Percentiles rank a stretch among this genome's conserved stretches.
Conservation (phyloP, 2,888 invertebrate species). For the Schizotus pectinicornis region DNA sequence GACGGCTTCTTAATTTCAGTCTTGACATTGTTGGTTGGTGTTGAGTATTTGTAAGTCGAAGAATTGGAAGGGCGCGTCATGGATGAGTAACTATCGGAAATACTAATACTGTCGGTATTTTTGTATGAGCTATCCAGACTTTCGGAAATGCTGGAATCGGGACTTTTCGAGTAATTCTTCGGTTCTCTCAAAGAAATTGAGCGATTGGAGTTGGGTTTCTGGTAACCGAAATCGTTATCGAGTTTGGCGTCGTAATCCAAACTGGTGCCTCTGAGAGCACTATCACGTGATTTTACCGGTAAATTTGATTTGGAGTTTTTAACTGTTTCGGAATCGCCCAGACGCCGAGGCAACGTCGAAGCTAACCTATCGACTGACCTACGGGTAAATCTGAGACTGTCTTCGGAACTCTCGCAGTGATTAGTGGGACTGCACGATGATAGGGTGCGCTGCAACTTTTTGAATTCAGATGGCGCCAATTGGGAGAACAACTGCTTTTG, state of each 20-base stretch:
- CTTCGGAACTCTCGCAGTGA: slow-evolving; percentile 28
- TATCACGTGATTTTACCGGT: slow-evolving; percentile 44
- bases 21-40: slow-evolving; percentile 44
- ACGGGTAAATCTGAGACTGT: slow-evolving; percentile 20
- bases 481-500: slow-evolving; percentile 75
- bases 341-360: slow-evolving; percentile 58
- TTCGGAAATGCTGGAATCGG: slow-evolving; percentile 53
- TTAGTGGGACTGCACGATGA: slow-evolving; percentile 46
- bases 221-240: slow-evolving; percentile 37
- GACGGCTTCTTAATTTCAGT: slow-evolving; percentile 46
- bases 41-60: slow-evolving; percentile 43
- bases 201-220: slow-evolving; percentile 42
- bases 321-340: slow-evolving; percentile 45
- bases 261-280: slow-evolving; percentile 42
- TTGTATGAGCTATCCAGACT: slow-evolving; percentile 37
- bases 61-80: slow-evolving; percentile 38
- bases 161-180: slow-evolving; percentile 44
- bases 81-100: slow-evolving; percentile 30
- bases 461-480: slow-evolving; percentile 72
- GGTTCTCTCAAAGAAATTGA: slow-evolving; percentile 45
- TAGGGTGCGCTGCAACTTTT: slow-evolving; percentile 70
- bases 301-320: slow-evolving; percentile 42
- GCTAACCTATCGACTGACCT: slow-evolving; percentile 42
- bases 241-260: slow-evolving; percentile 41
- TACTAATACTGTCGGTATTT: slow-evolving; percentile 19